phyloP scores from a whole-genome alignment of 1,140 invertebrate genomes.

The Melitaea cinxia region DNA sequence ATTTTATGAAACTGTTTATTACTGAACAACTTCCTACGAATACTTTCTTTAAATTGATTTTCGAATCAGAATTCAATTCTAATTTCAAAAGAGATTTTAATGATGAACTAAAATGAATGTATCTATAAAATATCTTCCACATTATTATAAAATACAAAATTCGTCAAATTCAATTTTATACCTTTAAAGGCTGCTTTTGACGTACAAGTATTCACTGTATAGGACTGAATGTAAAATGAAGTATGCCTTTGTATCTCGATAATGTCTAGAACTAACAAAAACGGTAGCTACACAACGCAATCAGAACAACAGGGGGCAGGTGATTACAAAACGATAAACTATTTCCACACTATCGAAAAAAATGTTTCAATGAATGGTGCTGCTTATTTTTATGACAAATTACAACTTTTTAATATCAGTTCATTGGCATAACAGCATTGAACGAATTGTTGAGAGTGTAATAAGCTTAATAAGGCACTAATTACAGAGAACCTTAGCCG shows the following conservation, averaged over 20 bases:
- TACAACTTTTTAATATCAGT: neutral
- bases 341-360: slow-evolving; percentile 2
- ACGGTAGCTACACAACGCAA: neutral
- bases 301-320: neutral
- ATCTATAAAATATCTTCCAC: too few species aligned
- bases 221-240: too few species aligned
- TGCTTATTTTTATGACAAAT: neutral
- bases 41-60: too few species aligned
- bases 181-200: neutral
- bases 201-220: too few species aligned
- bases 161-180: too few species aligned
- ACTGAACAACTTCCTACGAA: too few species aligned
- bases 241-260: neutral
- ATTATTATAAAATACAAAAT: too few species aligned
- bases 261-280: neutral
- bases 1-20: neutral
- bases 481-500: slow-evolving; percentile 18
- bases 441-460: slow-evolving; percentile 15
- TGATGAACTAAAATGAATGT: too few species aligned
- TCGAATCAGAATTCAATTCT: too few species aligned
- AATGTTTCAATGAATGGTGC: neutral
- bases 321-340: neutral
- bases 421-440: slow-evolving; percentile 6
- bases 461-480: slow-evolving; percentile 24
- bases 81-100: too few species aligned